phyloP scores from a whole-genome alignment of 2,797 vertebrate genomes.

The Acanthopagrus latus region DNA sequence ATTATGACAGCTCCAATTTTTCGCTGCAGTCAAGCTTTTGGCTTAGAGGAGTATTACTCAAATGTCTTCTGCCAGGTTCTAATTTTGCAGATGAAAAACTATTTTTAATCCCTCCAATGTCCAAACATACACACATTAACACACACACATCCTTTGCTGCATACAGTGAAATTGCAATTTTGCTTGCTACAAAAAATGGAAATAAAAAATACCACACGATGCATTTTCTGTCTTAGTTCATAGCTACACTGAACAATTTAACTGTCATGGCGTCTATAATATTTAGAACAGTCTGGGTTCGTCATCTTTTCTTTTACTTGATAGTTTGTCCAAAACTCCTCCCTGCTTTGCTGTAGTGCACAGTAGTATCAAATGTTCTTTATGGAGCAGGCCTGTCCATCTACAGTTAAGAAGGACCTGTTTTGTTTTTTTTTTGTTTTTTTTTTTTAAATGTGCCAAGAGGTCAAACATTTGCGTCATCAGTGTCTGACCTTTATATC shows the following conservation, averaged over 20 bases:
- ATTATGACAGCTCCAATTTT: not conserved
- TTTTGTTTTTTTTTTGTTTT: too few species aligned
- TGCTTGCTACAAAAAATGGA: not conserved
- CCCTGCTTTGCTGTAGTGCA: not conserved
- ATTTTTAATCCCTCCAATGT: not conserved
- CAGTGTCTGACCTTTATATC: too few species aligned
- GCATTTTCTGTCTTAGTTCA: not conserved
- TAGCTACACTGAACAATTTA: not conserved
- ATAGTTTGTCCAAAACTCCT: not conserved
- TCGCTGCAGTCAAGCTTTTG: too few species aligned
- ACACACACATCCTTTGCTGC: constrained; percentile 1
- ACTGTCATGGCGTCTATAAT: too few species aligned
- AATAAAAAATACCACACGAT: not conserved
- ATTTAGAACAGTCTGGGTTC: not conserved
- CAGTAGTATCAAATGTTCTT: too few species aligned
- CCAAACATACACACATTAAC: not conserved
- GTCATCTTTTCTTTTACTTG: not conserved
- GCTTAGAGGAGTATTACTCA: too few species aligned
- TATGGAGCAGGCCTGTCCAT: too few species aligned
- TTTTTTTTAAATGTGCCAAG: too few species aligned
- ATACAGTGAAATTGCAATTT: not conserved
- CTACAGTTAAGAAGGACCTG: too few species aligned
- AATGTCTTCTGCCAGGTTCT: not conserved
- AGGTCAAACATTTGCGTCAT: too few species aligned
- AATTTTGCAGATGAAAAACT: not conserved